phyloP scores from a whole-genome alignment of 2,113 vertebrate species.

The Esox niger region DNA sequence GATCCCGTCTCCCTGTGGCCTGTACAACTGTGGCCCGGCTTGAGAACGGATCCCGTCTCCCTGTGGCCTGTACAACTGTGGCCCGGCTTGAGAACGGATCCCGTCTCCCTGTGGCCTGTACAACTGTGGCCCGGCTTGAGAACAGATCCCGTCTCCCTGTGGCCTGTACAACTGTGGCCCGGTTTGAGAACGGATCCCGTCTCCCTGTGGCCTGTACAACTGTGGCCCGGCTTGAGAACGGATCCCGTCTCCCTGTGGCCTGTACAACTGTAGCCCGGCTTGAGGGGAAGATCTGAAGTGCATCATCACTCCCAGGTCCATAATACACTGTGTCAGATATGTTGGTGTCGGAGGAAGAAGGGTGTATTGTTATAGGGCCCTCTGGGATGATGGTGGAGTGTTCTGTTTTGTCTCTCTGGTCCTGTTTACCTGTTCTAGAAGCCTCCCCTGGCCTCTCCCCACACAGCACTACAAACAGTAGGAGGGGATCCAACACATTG shows the following conservation, averaged over 20 bases:
- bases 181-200: too few species aligned
- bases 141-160: too few species aligned
- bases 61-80: too few species aligned
- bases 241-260: too few species aligned
- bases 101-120: too few species aligned
- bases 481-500: neutral
- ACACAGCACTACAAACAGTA: neutral
- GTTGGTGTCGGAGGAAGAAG: conserved; percentile 51
- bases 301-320: conserved; percentile 79
- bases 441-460: neutral
- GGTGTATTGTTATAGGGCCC: conserved; percentile 53
- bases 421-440: conserved; percentile 56
- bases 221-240: too few species aligned
- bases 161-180: too few species aligned
- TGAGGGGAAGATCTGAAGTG: conserved; percentile 72
- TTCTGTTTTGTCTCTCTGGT: conserved; percentile 55
- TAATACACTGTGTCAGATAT: conserved; percentile 77
- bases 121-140: too few species aligned
- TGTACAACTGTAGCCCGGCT: conserved; percentile 76
- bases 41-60: too few species aligned
- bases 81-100: too few species aligned
- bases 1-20: too few species aligned
- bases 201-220: too few species aligned
- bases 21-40: conserved; percentile 76
- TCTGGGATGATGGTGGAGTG: conserved; percentile 59